Evolutionary conservation across 2,113 vertebrate genomes (phyloP), one percentile per base, ranked within the genome.

Genomic region (Osmerus mordax): DNA sequence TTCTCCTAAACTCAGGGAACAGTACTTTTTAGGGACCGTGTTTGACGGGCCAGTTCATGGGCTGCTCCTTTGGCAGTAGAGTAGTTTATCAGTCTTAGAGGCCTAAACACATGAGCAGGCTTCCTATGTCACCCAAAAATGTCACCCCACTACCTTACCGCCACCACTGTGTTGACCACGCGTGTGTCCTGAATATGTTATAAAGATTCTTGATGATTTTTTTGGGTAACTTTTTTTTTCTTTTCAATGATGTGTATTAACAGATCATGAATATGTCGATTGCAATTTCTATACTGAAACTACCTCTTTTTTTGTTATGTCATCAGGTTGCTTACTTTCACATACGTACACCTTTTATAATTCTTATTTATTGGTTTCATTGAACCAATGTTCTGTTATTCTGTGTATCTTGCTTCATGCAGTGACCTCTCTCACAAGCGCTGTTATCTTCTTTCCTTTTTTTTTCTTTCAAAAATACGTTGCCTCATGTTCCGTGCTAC

Each of bases 241-340:
- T 69, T 76, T 80, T 76, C 52, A 69, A 70, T 32, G 65, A 69
- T 71, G 19, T 73, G 18, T 72, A 79, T 81, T 80, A 80, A 80
- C 82, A 86, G 81, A 84, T 77, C 70, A 83, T 75, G 78, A 80
- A 87, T 74, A 74, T 85, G 85, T 92, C 90, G 87, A 94, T 91
- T 86, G 92, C 92, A 86, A 87, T 94, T 94, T 95, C 92, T 93
- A 81, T 92, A 90, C 92, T 90, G 89, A 95, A 95, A 96, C 96
- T 98, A 97, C 96, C 96, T 97, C 95, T 91, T 88, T 91, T 88
- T 88, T 77, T 7, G 41, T 72, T 77, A 87, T 92, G 90, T 93
- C 91, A 92, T 93, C 93, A 89, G 91, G 88, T 91, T 91, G 76
- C 75, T 84, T 84, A 75, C 78, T 81, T 88, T 91, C 91, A 89